These are phyloP conservation scores for Chionodraco myersi DNA, from an alignment of 2,113 vertebrate species.

Conservation along the genomic window DNA sequence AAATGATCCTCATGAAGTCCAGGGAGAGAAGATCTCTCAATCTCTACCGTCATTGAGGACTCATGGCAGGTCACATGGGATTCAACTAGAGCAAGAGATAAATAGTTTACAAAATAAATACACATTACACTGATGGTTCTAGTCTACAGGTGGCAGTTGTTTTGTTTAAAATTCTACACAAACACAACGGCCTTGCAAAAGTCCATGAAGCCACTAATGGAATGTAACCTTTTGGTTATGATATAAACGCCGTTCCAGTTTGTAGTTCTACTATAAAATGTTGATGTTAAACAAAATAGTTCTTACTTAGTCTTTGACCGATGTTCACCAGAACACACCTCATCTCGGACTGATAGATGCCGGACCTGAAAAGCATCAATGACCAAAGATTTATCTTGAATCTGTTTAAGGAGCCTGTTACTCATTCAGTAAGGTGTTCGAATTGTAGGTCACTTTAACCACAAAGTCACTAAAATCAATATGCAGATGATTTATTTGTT, in stretches of 20 bases:
- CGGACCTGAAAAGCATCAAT: constrained; percentile 40
- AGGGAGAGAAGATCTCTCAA: constrained; percentile 60
- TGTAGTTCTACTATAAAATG: neutral
- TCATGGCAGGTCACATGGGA: constrained; percentile 65
- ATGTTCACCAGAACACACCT: constrained; percentile 67
- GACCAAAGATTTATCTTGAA: neutral
- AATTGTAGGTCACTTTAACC: neutral
- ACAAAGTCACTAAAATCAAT: too few relatives aligned
- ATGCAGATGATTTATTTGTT: neutral
- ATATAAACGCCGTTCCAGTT: neutral
- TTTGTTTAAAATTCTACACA: too few relatives aligned
- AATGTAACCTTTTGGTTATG: neutral
- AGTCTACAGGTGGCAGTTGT: neutral
- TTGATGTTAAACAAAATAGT: constrained; percentile 13
- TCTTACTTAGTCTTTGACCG: too few relatives aligned
- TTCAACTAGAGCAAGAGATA: constrained; percentile 36
- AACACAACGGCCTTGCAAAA: too few relatives aligned
- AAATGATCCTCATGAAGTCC: constrained; percentile 61
- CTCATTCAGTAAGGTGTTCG: too few relatives aligned
- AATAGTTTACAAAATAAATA: neutral
- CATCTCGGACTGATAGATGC: constrained; percentile 77
- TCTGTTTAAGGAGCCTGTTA: neutral
- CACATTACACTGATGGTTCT: neutral
- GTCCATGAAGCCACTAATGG: too few relatives aligned
- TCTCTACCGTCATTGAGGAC: constrained; percentile 68